phyloP scores from a whole-genome alignment of 2,888 invertebrate genomes.

The Noctua pronuba region DNA sequence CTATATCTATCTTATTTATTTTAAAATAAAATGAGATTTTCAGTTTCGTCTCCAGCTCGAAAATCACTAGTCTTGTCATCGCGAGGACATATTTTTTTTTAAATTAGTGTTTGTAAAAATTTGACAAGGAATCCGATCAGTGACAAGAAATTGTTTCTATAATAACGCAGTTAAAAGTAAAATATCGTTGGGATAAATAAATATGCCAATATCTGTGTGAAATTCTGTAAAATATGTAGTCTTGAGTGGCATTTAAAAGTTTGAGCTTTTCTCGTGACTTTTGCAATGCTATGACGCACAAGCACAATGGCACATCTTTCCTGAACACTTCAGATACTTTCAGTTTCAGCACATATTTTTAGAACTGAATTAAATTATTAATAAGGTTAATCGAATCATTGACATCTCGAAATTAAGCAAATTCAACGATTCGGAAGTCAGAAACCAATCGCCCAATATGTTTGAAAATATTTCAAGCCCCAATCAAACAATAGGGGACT shows the following conservation, averaged over 20 bases:
- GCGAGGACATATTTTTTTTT: constrained; percentile 38
- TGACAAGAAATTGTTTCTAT: constrained; percentile 35
- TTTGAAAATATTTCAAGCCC: not conserved
- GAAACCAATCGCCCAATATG: not conserved
- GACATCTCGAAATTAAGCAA: constrained; percentile 6
- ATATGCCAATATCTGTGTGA: constrained; percentile 54
- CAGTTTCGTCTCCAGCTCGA: constrained; percentile 61
- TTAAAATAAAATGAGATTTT: constrained; percentile 68
- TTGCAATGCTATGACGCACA: constrained; percentile 11
- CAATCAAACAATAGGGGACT: not conserved
- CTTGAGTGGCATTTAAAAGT: constrained; percentile 30
- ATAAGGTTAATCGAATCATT: not conserved
- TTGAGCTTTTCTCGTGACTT: constrained; percentile 45
- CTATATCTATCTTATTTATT: constrained; percentile 70
- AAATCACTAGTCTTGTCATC: constrained; percentile 56
- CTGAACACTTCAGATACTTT: constrained; percentile 30
- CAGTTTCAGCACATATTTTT: not conserved
- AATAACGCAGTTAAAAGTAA: constrained; percentile 41
- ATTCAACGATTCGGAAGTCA: not conserved
- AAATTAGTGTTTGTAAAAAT: not conserved
- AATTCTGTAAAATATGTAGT: constrained; percentile 36
- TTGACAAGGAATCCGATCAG: constrained; percentile 47
- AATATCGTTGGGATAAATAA: constrained; percentile 68
- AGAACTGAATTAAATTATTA: not conserved
- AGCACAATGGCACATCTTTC: constrained; percentile 17